Conservation (phyloP, 1,140 invertebrate genomes). For the Argopecten irradians region DNA sequence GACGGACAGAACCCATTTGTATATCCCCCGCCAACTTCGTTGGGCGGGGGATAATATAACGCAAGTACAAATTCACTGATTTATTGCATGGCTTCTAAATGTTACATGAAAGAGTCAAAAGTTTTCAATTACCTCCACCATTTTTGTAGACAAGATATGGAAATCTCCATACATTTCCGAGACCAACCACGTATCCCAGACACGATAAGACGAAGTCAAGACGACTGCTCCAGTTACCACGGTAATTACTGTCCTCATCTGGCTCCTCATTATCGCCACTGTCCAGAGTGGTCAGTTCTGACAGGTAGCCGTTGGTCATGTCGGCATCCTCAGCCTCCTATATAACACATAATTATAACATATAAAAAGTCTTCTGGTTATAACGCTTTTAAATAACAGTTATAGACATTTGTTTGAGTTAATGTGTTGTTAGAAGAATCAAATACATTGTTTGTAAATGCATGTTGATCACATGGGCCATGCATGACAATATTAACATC, state of each 20-base stretch:
- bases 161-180: constrained; percentile 97
- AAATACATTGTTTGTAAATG: neutral
- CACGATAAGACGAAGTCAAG: constrained; percentile 79
- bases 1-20: too few relatives aligned
- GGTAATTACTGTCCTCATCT: constrained; percentile 63
- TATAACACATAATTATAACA: neutral
- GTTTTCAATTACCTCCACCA: constrained; percentile 85
- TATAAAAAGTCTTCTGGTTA: neutral
- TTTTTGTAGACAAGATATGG: constrained; percentile 96
- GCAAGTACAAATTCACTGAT: too few relatives aligned
- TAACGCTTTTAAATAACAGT: neutral
- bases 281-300: constrained; percentile 65
- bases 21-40: too few relatives aligned
- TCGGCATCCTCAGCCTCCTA: constrained; percentile 50
- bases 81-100: too few relatives aligned
- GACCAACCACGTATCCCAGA: constrained; percentile 79
- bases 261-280: constrained; percentile 66
- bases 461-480: too few relatives aligned
- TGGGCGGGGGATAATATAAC: too few relatives aligned
- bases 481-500: too few relatives aligned
- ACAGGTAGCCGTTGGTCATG: constrained; percentile 62
- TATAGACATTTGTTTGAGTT: neutral
- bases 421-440: neutral
- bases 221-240: constrained; percentile 71
- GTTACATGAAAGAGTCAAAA: neutral